Evolutionary conservation across 2,797 vertebrate species (phyloP), one percentile per base, ranked within the genome.

Genomic region (Phrynocephalus vlangalii): DNA sequence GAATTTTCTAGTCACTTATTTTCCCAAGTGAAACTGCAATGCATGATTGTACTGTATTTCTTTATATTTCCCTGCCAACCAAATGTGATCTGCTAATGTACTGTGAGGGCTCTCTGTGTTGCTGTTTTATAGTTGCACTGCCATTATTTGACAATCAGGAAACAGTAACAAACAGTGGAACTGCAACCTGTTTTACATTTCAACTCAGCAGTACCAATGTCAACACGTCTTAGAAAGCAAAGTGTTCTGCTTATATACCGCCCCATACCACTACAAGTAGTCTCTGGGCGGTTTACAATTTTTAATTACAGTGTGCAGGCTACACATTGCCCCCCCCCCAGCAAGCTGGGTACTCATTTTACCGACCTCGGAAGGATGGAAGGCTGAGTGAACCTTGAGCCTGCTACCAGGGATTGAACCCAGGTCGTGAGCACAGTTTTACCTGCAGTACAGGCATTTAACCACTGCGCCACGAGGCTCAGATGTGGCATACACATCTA

Each of bases 181-280:
- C 78, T 86, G 86, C 90, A 88, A 91, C 79, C 88, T 93, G 85
- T 22, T 93, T 92, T 5, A 77, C 89, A 94, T 95, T 87, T 90
- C 89, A 86, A 84, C 72, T 67, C 76, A 83, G 82, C 79, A 89
- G 16, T 78, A 87, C 82, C 86, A 88, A 83, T 86, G 86, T 87
- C 78, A 87, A 78, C 90, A 90, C 60, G 60, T 86, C 60, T 85
- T 91, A 93, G 50, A 85, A 90, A 89, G 86, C 89, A 93, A n/a
- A n/a, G n/a, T n/a, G n/a, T n/a, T n/a, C n/a, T n/a, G n/a, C n/a
- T n/a, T n/a, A n/a, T n/a, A n/a, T n/a, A n/a, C n/a, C n/a, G n/a
- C n/a, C n/a, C n/a, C n/a, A n/a, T n/a, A n/a, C n/a, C n/a, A n/a
- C n/a, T n/a, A n/a, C n/a, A n/a, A n/a, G n/a, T n/a, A n/a, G n/a